Evolutionary conservation across 1,140 invertebrate species (phyloP).

Genomic region (Marisa cornuarietis): DNA sequence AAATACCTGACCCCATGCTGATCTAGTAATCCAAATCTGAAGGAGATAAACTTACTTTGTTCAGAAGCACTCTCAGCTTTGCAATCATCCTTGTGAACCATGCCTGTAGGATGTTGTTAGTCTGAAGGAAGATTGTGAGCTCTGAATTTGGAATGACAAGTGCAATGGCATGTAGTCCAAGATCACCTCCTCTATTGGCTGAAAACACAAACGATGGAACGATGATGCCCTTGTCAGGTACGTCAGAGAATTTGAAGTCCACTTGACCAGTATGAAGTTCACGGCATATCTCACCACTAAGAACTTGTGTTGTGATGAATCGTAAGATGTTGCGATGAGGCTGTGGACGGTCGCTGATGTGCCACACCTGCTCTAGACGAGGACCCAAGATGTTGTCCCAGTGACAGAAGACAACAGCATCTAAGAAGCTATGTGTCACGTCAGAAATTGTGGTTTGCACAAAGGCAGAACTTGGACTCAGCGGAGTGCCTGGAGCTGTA

Average conservation of each 20-base stretch:
- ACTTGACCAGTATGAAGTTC: conserved; percentile 43
- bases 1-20: too few relatives aligned
- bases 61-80: conserved; percentile 50
- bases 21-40: background rate
- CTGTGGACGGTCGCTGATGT: conserved; percentile 29
- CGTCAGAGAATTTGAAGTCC: conserved; percentile 52
- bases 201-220: conserved; percentile 55
- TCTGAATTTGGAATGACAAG: conserved; percentile 48
- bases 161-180: conserved; percentile 49
- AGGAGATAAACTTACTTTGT: conserved; percentile 39
- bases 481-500: conserved; percentile 22
- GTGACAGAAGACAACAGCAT: conserved; percentile 47
- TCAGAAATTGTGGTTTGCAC: conserved; percentile 37
- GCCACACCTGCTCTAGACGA: conserved; percentile 53
- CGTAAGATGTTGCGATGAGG: conserved; percentile 34
- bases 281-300: conserved; percentile 56
- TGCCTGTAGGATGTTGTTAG: conserved; percentile 35
- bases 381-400: conserved; percentile 62
- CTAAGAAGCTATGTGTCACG: conserved; percentile 40
- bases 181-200: conserved; percentile 39
- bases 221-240: conserved; percentile 45
- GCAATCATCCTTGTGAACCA: conserved; percentile 51
- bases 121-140: conserved; percentile 39
- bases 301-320: conserved; percentile 48
- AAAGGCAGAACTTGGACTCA: conserved; percentile 52